Percentiles rank a stretch among this genome's conserved stretches.
Conservation (phyloP, 2,797 vertebrate species). For the Hippopotamyrus pictus region DNA sequence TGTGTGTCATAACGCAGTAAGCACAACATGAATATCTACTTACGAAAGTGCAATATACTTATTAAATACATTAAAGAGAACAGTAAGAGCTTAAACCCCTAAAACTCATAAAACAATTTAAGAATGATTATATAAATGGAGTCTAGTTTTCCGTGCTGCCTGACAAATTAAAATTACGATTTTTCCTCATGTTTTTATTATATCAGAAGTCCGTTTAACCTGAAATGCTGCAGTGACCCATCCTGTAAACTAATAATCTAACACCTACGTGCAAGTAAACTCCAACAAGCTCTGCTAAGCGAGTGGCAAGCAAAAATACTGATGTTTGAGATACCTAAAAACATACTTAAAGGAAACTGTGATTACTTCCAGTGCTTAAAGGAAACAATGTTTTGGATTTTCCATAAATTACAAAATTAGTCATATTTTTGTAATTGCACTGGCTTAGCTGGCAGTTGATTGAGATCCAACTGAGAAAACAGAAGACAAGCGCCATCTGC, state of each 20-base stretch:
- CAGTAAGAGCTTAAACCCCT: background rate
- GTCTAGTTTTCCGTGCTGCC: background rate
- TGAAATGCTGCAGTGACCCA: background rate
- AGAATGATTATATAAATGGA: background rate
- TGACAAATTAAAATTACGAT: background rate
- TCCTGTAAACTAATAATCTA: background rate
- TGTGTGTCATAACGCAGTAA: background rate
- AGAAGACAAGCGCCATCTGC: slow-evolving; percentile 45
- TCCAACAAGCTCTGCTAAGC: background rate
- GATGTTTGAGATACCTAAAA: background rate
- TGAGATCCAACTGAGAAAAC: background rate
- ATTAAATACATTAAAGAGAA: background rate
- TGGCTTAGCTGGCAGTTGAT: background rate
- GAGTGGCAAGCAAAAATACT: background rate
- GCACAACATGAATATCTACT: background rate
- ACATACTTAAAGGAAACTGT: background rate
- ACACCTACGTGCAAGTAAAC: background rate
- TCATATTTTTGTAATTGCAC: background rate
- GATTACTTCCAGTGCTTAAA: background rate
- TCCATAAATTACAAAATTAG: slow-evolving; percentile 10
- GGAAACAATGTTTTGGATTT: background rate
- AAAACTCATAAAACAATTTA: background rate
- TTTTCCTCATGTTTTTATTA: background rate
- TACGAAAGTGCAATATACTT: background rate
- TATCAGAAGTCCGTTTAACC: background rate